These are phyloP conservation scores for Riparia riparia DNA, from an alignment of 2,113 vertebrate genomes.

Conservation along the genomic window DNA sequence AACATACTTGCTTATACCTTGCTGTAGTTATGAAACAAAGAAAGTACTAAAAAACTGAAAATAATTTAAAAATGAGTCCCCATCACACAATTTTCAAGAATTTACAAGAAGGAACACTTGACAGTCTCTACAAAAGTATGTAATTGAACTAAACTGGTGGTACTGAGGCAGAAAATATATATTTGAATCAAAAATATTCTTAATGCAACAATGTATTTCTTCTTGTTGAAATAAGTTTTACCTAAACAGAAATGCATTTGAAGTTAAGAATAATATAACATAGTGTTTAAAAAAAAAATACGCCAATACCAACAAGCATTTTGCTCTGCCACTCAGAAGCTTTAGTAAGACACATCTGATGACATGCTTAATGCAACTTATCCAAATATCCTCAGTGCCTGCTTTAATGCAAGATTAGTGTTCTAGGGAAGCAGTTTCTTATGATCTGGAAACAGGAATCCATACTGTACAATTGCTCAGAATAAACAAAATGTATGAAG, in stretches of 20 bases:
- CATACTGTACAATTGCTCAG: neutral
- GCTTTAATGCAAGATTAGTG: neutral
- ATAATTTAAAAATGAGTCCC: neutral
- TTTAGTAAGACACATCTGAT: neutral
- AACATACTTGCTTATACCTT: neutral
- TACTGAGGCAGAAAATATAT: neutral
- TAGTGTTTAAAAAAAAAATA: neutral
- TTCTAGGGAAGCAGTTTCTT: neutral
- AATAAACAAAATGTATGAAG: neutral
- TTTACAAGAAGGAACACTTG: constrained; percentile 39
- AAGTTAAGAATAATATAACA: neutral
- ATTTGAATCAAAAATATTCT: neutral
- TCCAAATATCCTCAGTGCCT: neutral
- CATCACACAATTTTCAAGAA: neutral
- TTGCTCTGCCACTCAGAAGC: neutral
- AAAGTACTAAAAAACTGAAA: neutral
- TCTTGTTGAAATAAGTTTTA: neutral
- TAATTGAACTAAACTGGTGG: neutral
- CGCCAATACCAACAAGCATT: neutral
- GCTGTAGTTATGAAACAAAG: neutral
- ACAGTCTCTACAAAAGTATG: neutral
- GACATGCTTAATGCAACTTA: neutral
- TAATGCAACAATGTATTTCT: neutral
- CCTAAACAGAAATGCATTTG: neutral
- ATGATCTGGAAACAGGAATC: neutral